Evolutionary conservation across 53 echinoderm and acorn worm genomes (phyloP).

Genomic region (Arbacia lixula): DNA sequence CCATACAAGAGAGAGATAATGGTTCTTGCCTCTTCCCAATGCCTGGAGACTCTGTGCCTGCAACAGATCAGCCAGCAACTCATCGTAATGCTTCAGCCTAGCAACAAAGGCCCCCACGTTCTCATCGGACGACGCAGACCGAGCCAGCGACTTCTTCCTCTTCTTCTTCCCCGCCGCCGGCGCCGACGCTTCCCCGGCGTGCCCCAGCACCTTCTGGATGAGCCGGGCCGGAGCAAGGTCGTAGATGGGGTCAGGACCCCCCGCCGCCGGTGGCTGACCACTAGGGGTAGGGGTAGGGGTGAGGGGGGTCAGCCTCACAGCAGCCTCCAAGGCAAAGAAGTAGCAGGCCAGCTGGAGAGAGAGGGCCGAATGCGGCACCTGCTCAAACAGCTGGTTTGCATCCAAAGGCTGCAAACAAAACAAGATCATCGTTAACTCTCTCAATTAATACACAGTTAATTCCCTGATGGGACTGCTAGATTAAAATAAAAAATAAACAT

Average conservation of each 20-base stretch:
- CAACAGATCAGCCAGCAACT: constrained; percentile 85
- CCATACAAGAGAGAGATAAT: too few relatives aligned
- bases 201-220: constrained; percentile 66
- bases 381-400: constrained; percentile 87
- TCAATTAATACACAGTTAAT: too few relatives aligned
- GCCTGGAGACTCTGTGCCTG: constrained; percentile 91
- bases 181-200: constrained; percentile 62
- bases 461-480: too few relatives aligned
- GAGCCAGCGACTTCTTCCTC: too few relatives aligned
- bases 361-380: constrained; percentile 85
- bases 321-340: constrained; percentile 86
- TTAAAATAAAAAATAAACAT: too few relatives aligned
- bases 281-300: constrained; percentile 40
- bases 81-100: constrained; percentile 74
- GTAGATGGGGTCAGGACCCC: constrained; percentile 28
- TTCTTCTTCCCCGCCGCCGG: constrained; percentile 77
- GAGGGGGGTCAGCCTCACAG: constrained; percentile 47
- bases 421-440: too few relatives aligned
- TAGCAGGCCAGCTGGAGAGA: constrained; percentile 90
- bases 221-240: constrained; percentile 27
- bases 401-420: constrained; percentile 79
- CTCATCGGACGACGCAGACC: too few relatives aligned
- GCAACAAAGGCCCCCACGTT: constrained; percentile 62
- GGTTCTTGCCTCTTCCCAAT: constrained; percentile 79
- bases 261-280: too few relatives aligned